Evolutionary conservation across 2,797 vertebrate species (phyloP).

Genomic region (Xenops minutus): DNA sequence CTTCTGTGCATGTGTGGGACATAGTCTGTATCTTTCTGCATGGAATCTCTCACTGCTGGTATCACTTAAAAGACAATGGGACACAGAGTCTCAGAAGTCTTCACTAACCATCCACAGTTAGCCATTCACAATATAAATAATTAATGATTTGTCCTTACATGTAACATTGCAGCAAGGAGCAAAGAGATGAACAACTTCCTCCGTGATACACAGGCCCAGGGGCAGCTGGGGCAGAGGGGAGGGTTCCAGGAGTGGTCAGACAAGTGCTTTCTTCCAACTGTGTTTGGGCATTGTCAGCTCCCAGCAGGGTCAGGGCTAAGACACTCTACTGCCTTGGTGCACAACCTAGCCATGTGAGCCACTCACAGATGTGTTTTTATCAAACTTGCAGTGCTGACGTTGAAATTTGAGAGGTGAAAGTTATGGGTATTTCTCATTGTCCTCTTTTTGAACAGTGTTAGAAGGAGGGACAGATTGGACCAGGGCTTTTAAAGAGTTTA

Average conservation of each 20-base stretch:
- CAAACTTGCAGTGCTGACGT: not conserved
- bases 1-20: fast-evolving
- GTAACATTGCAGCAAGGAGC: not conserved
- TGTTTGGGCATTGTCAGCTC: not conserved
- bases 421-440: fast-evolving
- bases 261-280: fast-evolving
- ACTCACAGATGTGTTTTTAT: fast-evolving
- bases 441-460: not conserved
- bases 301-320: not conserved
- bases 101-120: not conserved
- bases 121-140: not conserved
- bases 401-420: not conserved
- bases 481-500: not conserved
- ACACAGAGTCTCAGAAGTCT: not conserved
- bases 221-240: fast-evolving
- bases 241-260: not conserved
- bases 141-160: not conserved
- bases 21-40: not conserved
- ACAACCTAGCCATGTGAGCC: fast-evolving
- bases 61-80: not conserved
- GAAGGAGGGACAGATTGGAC: not conserved
- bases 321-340: not conserved
- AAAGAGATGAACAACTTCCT: not conserved
- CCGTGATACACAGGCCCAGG: fast-evolving
- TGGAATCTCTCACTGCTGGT: not conserved